Evolutionary conservation across 2,888 invertebrate species (phyloP).

Genomic region (Drosophila buzzatii): DNA sequence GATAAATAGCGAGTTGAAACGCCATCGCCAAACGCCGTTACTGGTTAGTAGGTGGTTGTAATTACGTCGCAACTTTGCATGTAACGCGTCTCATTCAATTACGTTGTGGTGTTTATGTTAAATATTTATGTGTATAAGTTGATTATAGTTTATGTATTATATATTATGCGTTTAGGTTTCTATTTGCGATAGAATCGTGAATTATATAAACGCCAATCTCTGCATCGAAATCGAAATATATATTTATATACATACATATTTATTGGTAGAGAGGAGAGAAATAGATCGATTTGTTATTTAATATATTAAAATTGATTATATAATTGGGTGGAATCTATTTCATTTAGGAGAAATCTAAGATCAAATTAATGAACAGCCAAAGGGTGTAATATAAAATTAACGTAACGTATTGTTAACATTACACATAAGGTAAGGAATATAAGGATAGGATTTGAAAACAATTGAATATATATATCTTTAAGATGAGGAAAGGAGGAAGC

Average conservation of each 20-base stretch:
- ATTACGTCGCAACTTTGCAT: conserved; percentile 35
- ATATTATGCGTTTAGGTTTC: conserved; percentile 37
- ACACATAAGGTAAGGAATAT: conserved; percentile 4
- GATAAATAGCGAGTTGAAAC: conserved; percentile 14
- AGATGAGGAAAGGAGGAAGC: background rate
- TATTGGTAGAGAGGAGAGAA: conserved; percentile 55
- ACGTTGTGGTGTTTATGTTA: conserved; percentile 34
- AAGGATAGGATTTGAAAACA: background rate
- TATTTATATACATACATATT: conserved; percentile 41
- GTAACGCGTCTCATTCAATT: conserved; percentile 45
- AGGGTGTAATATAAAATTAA: conserved; percentile 14
- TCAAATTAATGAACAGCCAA: conserved; percentile 18
- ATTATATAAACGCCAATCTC: conserved; percentile 85
- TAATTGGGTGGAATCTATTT: conserved; percentile 23
- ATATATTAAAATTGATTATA: conserved; percentile 28
- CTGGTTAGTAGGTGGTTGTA: conserved; percentile 48
- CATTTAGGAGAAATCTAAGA: background rate
- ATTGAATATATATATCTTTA: background rate
- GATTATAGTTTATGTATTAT: conserved; percentile 28
- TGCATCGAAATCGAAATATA: conserved; percentile 70
- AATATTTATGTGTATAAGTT: conserved; percentile 28
- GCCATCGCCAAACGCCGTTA: conserved; percentile 42
- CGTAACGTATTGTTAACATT: conserved; percentile 8
- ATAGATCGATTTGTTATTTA: conserved; percentile 70
- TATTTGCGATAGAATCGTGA: conserved; percentile 83